Evolutionary conservation across 2,797 vertebrate genomes (phyloP).

Genomic region (Pseudocheirus occidentalis): DNA sequence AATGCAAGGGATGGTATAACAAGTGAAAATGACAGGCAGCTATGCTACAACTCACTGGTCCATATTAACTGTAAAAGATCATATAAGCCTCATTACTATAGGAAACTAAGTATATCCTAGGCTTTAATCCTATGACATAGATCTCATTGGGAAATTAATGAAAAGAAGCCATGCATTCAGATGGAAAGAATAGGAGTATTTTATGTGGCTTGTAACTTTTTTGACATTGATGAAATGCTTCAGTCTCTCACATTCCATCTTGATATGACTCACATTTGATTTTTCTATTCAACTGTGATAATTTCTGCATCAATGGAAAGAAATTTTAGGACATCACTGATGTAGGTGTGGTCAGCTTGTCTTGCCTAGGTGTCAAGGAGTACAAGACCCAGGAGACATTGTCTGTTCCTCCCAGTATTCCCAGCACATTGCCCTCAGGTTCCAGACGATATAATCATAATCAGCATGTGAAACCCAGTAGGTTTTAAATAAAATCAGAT

Average conservation of each 20-base stretch:
- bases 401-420: background rate
- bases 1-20: background rate
- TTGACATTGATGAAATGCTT: slow-evolving; percentile 25
- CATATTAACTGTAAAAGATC: background rate
- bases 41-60: background rate
- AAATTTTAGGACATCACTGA: background rate
- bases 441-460: background rate
- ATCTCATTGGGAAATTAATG: slow-evolving; percentile 13
- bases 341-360: background rate
- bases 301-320: background rate
- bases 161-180: background rate
- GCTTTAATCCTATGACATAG: background rate
- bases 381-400: background rate
- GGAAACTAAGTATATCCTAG: slow-evolving; percentile 9
- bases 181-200: slow-evolving; percentile 5
- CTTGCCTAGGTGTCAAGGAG: background rate
- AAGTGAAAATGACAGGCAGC: background rate
- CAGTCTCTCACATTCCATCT: background rate
- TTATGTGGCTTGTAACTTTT: background rate
- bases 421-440: background rate
- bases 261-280: background rate
- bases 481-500: background rate
- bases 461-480: background rate
- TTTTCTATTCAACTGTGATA: slow-evolving; percentile 5
- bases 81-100: slow-evolving; percentile 20